Percentiles rank a stretch among this genome's conserved stretches.
Evolutionary conservation across 2,888 invertebrate species (phyloP).

Genomic region (Idaea biselata): DNA sequence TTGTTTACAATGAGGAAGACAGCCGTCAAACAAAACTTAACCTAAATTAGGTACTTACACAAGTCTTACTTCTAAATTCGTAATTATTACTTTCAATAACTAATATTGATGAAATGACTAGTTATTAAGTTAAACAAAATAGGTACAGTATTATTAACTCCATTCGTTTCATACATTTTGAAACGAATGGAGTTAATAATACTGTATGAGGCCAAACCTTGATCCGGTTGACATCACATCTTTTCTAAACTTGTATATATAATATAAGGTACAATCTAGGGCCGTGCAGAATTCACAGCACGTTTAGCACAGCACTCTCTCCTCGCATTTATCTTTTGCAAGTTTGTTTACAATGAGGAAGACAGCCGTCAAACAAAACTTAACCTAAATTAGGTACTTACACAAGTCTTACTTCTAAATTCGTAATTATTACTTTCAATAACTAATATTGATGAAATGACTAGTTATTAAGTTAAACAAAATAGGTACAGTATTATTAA

Average conservation of each 20-base stretch:
- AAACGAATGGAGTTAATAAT: background rate
- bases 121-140: too few species aligned
- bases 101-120: background rate
- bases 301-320: background rate
- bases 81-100: background rate
- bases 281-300: conserved; percentile 27
- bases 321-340: background rate
- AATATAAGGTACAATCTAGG: conserved; percentile 41
- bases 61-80: background rate
- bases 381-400: too few species aligned
- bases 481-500: too few species aligned
- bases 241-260: conserved; percentile 47
- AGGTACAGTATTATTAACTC: too few species aligned
- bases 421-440: background rate
- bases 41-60: background rate
- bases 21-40: too few species aligned
- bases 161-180: too few species aligned
- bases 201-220: conserved; percentile 66
- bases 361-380: too few species aligned
- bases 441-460: background rate
- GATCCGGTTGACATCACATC: conserved; percentile 60
- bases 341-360: background rate
- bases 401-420: background rate
- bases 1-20: background rate
- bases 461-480: background rate